Percentiles rank a stretch among this genome's conserved stretches.
Evolutionary conservation across 2,797 vertebrate genomes (phyloP).

Genomic region (Helicolenus hilgendorfi): DNA sequence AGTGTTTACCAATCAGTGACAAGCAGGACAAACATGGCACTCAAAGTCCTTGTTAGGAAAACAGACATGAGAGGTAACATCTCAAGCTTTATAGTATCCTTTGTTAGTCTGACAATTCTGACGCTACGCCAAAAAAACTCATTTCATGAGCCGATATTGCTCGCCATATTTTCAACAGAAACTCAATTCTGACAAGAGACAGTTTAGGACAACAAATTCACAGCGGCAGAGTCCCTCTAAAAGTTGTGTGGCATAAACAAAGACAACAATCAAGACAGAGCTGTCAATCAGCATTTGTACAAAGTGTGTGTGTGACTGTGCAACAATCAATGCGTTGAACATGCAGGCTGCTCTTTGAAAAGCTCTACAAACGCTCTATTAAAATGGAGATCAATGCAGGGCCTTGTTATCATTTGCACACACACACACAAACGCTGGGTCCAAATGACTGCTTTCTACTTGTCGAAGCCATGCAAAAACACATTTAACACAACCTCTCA

Average conservation of each 20-base stretch:
- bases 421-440: conserved; percentile 3
- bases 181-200: conserved; percentile 54
- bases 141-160: conserved; percentile 38
- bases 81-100: conserved; percentile 34
- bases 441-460: conserved; percentile 38
- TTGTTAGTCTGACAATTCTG: conserved; percentile 62
- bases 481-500: conserved; percentile 49
- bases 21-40: not conserved
- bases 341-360: conserved; percentile 62
- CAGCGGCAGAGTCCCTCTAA: conserved; percentile 20
- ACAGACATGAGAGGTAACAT: conserved; percentile 41
- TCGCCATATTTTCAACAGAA: conserved; percentile 37
- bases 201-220: conserved; percentile 61
- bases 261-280: conserved; percentile 57
- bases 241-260: conserved; percentile 59
- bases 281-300: conserved; percentile 80
- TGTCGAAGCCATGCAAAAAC: conserved; percentile 52
- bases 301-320: conserved; percentile 35
- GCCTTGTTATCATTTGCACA: conserved; percentile 67
- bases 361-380: conserved; percentile 65
- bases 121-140: conserved; percentile 45
- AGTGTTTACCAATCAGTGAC: conserved; percentile 9
- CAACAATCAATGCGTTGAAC: conserved; percentile 70
- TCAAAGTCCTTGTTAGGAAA: conserved; percentile 6
- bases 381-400: conserved; percentile 71